Evolutionary conservation across 2,113 vertebrate genomes (phyloP), one percentile per base, ranked within the genome.

Genomic region (Anseranas semipalmata): DNA sequence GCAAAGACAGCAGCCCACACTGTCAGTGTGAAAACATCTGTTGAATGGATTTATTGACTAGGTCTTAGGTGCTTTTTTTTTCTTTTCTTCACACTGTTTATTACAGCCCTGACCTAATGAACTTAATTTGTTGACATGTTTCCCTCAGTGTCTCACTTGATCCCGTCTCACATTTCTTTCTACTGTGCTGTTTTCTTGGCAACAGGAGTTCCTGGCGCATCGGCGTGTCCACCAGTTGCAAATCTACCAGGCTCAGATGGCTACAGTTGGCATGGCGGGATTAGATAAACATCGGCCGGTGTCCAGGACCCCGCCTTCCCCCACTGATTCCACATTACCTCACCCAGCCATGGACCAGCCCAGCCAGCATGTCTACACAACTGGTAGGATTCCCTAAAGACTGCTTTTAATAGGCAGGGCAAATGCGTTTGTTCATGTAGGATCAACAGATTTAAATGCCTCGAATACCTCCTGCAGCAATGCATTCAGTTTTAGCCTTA

Each of bases 381-480:
- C 97, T 85, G 97, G 97, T 98, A 97, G 97, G 98, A 97, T 94
- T 98, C 98, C 98, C 97, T 62, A 71, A 97, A 98, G 98, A 94
- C 81, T 93, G 89, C 39, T 94, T 96, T 96, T 98, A 98, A 98
- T 97, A 98, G 97, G 97, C 98, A 97, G 97, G 97, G 94, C 97
- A 98, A 98, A 98, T 98, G 96, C 90, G 91, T 88, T 96, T 96
- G 95, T 96, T 98, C 98, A 97, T 95, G 97, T 97, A 97, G 98
- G 98, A 98, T 99, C 98, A 98, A 97, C 96, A 97, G 98, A 99
- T 99, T 98, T 98, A 98, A 98, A 98, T 98, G 97, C 98, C 96
- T 98, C 41, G 93, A 98, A 99, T 99, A 96, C 96, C 98, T 97
- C 98, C 97, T 94, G 97, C 96, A 98, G 98, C 95, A 98, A 95